These are phyloP conservation scores for Tangara arthus DNA, from an alignment of 2,797 vertebrate genomes.

Conservation along the genomic window DNA sequence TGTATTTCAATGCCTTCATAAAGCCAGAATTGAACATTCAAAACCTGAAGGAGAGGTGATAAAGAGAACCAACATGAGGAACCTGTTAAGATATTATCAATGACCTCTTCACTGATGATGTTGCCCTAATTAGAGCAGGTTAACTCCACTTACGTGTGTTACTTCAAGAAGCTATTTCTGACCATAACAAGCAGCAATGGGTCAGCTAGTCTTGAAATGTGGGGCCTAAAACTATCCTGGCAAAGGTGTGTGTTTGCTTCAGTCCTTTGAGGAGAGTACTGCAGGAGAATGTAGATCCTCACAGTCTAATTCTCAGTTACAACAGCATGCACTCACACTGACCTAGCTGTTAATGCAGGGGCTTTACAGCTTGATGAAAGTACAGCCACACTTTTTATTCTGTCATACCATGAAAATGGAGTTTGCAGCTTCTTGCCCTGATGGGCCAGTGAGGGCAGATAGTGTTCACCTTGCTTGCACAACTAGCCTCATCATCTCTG, in stretches of 20 bases:
- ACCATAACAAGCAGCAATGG: not conserved
- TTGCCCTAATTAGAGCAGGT: not conserved
- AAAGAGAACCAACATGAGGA: not conserved
- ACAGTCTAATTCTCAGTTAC: not conserved
- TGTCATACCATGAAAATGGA: not conserved
- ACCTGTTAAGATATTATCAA: not conserved
- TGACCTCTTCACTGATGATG: not conserved
- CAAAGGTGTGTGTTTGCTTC: not conserved
- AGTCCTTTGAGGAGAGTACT: not conserved
- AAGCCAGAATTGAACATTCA: not conserved
- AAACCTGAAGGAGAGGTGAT: not conserved
- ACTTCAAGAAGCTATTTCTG: not conserved
- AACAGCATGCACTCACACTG: not conserved
- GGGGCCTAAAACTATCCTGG: not conserved
- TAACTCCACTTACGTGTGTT: not conserved
- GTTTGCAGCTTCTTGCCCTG: not conserved
- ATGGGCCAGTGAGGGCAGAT: not conserved
- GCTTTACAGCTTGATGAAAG: not conserved
- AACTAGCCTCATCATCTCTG: not conserved
- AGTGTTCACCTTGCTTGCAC: accelerated
- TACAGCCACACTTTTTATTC: not conserved
- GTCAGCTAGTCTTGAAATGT: not conserved
- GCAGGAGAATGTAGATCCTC: not conserved
- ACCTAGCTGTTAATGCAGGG: not conserved
- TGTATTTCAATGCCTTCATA: not conserved